Conservation (phyloP, 1,140 invertebrate genomes). For the Zaprionus gabonicus region DNA sequence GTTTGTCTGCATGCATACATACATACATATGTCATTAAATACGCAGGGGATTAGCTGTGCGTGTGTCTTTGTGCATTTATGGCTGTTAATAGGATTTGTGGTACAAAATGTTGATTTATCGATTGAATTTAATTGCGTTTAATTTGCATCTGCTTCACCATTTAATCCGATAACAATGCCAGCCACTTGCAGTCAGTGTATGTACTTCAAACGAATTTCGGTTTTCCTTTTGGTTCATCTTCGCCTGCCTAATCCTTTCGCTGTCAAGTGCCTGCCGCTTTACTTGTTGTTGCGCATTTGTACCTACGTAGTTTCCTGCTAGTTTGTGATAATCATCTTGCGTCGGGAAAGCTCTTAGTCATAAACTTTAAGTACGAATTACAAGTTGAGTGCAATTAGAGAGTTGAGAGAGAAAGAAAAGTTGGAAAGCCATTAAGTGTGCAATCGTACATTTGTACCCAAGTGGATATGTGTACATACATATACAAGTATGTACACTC, state of each 20-base stretch:
- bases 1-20: no score
- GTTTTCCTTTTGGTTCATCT: background rate
- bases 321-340: background rate
- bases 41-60: background rate
- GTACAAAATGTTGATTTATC: constrained; percentile 8
- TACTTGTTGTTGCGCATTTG: background rate
- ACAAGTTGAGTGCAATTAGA: constrained; percentile 5
- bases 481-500: background rate
- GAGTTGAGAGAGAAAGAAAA: background rate
- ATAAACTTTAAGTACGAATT: background rate
- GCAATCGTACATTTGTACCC: background rate
- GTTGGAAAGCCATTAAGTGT: background rate
- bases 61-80: background rate
- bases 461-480: background rate
- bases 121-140: constrained; percentile 6
- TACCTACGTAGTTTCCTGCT: constrained; percentile 1
- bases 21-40: background rate
- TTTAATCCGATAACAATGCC: constrained; percentile 1
- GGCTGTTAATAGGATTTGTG: constrained; percentile 7
- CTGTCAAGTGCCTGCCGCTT: background rate
- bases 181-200: background rate
- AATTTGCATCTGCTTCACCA: background rate
- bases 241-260: background rate
- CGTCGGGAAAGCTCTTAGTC: background rate
- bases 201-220: background rate